Percentiles rank a stretch among this genome's conserved stretches.
These are phyloP conservation scores for Crotalus horridus DNA, from an alignment of 2,113 vertebrate species.

Conservation along the genomic window DNA sequence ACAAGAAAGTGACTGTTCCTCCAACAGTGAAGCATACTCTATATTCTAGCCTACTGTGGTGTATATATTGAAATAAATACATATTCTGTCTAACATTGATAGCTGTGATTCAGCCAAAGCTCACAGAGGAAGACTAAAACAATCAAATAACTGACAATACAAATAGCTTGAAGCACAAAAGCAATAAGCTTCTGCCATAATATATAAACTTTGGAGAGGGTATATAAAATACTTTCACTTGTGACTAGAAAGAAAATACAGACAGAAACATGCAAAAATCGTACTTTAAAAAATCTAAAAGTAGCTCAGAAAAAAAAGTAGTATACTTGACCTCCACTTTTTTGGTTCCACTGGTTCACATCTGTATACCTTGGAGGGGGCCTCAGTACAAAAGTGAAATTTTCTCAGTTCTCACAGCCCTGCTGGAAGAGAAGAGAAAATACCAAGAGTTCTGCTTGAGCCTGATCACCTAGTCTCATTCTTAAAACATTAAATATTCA, in stretches of 20 bases:
- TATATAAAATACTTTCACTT: neutral
- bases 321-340: neutral
- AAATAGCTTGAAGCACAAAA: neutral
- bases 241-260: neutral
- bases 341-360: neutral
- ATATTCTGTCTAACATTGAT: neutral
- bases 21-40: neutral
- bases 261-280: neutral
- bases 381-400: neutral
- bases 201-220: neutral
- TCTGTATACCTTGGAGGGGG: neutral
- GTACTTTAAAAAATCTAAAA: neutral
- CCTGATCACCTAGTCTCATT: neutral
- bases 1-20: neutral
- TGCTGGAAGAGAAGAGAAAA: neutral
- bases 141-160: neutral
- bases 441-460: neutral
- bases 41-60: neutral
- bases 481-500: neutral
- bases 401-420: neutral
- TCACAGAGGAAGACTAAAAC: neutral
- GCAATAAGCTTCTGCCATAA: neutral
- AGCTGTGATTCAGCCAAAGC: neutral
- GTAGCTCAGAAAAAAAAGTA: neutral
- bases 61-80: neutral